Evolutionary conservation across 1,140 invertebrate genomes (phyloP).

Genomic region (Cepaea nemoralis): DNA sequence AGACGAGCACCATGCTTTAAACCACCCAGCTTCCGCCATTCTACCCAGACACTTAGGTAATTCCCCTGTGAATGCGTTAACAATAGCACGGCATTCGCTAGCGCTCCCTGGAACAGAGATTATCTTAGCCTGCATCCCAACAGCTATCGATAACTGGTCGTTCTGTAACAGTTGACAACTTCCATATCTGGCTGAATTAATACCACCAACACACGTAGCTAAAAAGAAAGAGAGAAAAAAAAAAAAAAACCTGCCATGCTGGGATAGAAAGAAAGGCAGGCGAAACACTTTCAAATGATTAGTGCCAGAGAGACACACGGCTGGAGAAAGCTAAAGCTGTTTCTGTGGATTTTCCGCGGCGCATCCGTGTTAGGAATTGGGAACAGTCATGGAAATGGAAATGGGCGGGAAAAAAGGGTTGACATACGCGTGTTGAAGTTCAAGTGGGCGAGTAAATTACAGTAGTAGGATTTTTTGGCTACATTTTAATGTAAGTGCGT

Average conservation of each 20-base stretch:
- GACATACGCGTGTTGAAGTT: not conserved
- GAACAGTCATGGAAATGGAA: not conserved
- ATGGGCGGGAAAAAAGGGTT: not conserved
- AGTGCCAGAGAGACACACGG: not conserved
- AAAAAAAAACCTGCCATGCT: not conserved
- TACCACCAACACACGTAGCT: not conserved
- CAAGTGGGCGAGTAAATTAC: not conserved
- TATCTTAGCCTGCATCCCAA: not conserved
- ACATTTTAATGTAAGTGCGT: not conserved
- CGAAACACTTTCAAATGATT: not conserved
- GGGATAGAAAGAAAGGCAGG: not conserved
- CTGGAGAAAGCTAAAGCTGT: not conserved
- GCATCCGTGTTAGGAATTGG: not conserved
- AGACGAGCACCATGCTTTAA: no score
- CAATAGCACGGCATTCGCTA: not conserved
- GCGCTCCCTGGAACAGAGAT: not conserved
- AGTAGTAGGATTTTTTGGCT: not conserved
- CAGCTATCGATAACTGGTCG: conserved; percentile 2
- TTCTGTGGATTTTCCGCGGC: not conserved
- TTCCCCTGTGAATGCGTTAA: no score
- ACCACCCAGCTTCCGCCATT: no score
- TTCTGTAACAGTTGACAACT: not conserved
- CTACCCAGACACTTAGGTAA: no score
- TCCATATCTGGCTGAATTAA: not conserved
- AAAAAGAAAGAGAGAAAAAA: no score